Conservation (phyloP, 2,797 vertebrate species). For the Pangasius djambal region DNA sequence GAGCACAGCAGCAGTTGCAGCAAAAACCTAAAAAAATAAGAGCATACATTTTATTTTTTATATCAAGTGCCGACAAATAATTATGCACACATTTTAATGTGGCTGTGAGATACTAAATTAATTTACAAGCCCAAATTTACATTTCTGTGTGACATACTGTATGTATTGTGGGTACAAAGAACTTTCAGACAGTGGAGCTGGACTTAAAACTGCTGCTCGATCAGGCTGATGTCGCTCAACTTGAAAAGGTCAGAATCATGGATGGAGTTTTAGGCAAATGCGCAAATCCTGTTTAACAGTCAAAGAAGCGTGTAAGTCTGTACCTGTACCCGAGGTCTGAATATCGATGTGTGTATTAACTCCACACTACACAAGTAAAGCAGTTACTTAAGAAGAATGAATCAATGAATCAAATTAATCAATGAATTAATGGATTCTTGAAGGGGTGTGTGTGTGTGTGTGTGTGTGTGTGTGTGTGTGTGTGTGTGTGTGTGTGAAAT, state of each 20-base stretch:
- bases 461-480: not conserved
- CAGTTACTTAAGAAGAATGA: not conserved
- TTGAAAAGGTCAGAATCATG: not conserved
- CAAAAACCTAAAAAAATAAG: not conserved
- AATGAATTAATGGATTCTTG: not conserved
- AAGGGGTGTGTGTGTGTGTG: not conserved
- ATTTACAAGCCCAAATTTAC: no score
- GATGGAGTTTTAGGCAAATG: not conserved
- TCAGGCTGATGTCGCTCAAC: not conserved
- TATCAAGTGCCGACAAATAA: no score
- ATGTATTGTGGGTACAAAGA: no score
- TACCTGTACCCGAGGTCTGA: not conserved
- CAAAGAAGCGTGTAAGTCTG: not conserved
- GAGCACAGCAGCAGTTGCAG: not conserved
- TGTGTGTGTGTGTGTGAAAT: not conserved
- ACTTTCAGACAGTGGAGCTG: no score
- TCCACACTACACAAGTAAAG: not conserved
- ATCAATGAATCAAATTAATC: not conserved
- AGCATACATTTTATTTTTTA: not conserved
- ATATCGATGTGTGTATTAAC: not conserved
- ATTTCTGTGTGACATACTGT: no score
- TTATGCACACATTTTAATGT: no score
- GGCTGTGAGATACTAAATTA: no score
- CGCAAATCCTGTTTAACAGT: not conserved
- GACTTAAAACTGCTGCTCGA: not conserved